Conservation (phyloP, 1,140 invertebrate species). For the Drosophila mauritiana region DNA sequence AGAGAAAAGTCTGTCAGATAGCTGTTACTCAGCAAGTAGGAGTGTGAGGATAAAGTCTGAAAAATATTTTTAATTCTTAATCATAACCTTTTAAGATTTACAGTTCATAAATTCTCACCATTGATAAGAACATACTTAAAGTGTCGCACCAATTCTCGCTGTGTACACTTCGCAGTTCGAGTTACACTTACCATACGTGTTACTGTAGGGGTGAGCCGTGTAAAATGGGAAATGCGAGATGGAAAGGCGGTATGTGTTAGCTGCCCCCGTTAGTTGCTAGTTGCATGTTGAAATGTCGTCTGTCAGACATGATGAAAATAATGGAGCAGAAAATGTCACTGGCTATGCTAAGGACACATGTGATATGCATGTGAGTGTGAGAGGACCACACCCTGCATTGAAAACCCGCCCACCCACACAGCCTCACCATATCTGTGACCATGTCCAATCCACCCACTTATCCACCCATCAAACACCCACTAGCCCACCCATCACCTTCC, state of each 20-base stretch:
- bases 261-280: conserved; percentile 53
- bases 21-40: too few species aligned
- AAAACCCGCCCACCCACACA: background rate
- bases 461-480: conserved; percentile 1
- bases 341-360: conserved; percentile 62
- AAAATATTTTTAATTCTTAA: too few species aligned
- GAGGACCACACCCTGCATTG: conserved; percentile 5
- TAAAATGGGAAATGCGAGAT: conserved; percentile 30
- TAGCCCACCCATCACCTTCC: conserved; percentile 1
- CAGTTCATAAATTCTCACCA: too few species aligned
- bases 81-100: too few species aligned
- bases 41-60: too few species aligned
- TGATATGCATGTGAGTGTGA: conserved; percentile 31
- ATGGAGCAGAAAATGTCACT: conserved; percentile 83
- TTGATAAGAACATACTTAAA: too few species aligned
- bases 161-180: conserved; percentile 32
- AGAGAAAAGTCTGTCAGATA: too few species aligned
- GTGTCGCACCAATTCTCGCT: background rate
- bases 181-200: conserved; percentile 59
- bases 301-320: conserved; percentile 83
- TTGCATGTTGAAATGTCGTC: conserved; percentile 82
- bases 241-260: conserved; percentile 29
- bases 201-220: conserved; percentile 10
- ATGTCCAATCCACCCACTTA: conserved; percentile 4
- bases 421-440: conserved; percentile 36